Evolutionary conservation across 2,888 invertebrate species (phyloP).

Genomic region (Patella ulyssiponensis): DNA sequence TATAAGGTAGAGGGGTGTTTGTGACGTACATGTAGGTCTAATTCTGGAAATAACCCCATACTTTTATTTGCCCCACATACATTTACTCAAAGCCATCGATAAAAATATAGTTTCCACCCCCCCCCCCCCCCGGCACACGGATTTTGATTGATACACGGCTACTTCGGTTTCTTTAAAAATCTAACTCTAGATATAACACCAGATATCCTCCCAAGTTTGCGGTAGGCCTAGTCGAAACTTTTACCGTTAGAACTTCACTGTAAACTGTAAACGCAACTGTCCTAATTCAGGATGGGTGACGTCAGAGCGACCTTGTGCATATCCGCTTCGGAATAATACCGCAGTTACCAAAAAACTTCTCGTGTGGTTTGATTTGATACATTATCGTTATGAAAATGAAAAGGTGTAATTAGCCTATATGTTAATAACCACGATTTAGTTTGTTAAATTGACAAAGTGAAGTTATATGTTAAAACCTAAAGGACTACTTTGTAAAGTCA

Average conservation of each 20-base stretch:
- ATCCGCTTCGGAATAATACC: slow-evolving; percentile 16
- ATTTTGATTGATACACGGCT: neutral
- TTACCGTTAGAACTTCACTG: slow-evolving; percentile 14
- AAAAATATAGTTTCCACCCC: neutral
- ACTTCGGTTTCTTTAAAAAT: too few relatives aligned
- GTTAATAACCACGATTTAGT: neutral
- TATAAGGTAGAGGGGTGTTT: slow-evolving; percentile 10
- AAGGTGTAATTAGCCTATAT: too few relatives aligned
- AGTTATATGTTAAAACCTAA: neutral
- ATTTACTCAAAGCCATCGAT: neutral
- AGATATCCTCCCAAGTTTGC: neutral
- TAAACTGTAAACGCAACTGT: slow-evolving; percentile 27
- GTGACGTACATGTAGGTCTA: neutral
- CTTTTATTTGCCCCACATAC: neutral
- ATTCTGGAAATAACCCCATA: neutral
- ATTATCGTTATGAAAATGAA: too few relatives aligned
- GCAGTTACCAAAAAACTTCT: too few relatives aligned
- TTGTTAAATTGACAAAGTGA: neutral
- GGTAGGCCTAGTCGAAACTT: neutral
- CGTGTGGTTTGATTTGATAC: too few relatives aligned
- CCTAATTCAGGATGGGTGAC: slow-evolving; percentile 33
- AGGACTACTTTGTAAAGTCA: slow-evolving; percentile 46
- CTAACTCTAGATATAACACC: too few relatives aligned
- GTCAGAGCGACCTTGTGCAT: slow-evolving; percentile 24
- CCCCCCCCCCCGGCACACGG: neutral